Evolutionary conservation across 2,797 vertebrate genomes (phyloP), one percentile per base, ranked within the genome.

Genomic region (Gymnothorax reevesii): DNA sequence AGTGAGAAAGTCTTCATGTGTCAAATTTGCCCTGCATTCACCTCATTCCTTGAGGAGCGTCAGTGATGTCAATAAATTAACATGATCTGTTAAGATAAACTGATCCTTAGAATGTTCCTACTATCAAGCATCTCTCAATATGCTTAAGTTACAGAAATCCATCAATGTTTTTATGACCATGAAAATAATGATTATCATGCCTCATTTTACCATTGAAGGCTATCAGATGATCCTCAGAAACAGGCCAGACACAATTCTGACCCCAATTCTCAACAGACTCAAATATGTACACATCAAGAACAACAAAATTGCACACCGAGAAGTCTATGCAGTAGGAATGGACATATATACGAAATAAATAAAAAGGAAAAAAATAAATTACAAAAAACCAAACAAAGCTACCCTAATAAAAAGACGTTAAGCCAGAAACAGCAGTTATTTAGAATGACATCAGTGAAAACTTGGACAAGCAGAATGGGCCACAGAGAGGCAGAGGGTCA

Each of bases 271-370:
- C 87, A 82, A 92, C 92, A 89, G 92, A 93, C 91, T 90, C 54
- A 90, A 87, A 57, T 84, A 64, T 42, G 20, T 80, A 92, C 55
- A 60, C 88, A 90, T 91, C 88, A 87, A 89, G 90, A 90, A 87
- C 89, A 87, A 90, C 90, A 86, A 89, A 92, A 96, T 96, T 96
- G 95, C 95, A 96, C 95, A 94, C 93, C 94, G 90, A 60, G 49
- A 77, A 90, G 91, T 90, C 92, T 94, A 94, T 96, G 96, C 95
- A 96, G 95, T 95, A 97, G 95, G 95, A 95, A 94, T 89, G 90
- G 90, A 92, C 91, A 89, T 93, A 94, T 92, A 91, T 88, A 94
- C 91, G 93, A 92, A 94, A 42, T 42, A 93, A 95, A 95, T 95
- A 95, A 95, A 95, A 95, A 91, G 93, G 71, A 82, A 8, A 88